These are phyloP conservation scores for Leucania comma DNA, from an alignment of 2,888 invertebrate genomes.

Conservation along the genomic window DNA sequence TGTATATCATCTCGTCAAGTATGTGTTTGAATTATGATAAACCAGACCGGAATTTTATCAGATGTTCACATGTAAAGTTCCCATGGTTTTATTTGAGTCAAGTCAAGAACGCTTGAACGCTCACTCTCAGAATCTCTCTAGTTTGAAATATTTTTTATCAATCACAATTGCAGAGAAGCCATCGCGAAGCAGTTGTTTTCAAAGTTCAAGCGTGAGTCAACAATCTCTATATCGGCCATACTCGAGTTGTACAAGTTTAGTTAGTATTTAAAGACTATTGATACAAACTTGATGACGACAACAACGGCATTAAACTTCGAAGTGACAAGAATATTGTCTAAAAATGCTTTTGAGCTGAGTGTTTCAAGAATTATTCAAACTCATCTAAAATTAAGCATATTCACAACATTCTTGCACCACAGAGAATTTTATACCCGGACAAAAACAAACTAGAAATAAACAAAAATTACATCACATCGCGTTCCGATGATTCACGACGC, in stretches of 20 bases:
- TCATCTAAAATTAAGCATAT: constrained; percentile 18
- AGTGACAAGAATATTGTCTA: neutral
- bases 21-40: constrained; percentile 25
- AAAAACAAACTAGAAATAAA: constrained; percentile 55
- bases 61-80: neutral
- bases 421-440: constrained; percentile 33
- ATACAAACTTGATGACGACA: constrained; percentile 19
- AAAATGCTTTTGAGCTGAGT: neutral
- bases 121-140: constrained; percentile 7
- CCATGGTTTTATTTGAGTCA: neutral
- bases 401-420: constrained; percentile 14
- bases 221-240: constrained; percentile 22
- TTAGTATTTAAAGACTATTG: constrained; percentile 18
- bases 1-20: constrained; percentile 20
- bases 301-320: constrained; percentile 6
- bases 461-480: constrained; percentile 54
- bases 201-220: constrained; percentile 28
- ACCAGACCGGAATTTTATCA: constrained; percentile 6
- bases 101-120: constrained; percentile 6
- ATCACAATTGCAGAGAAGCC: constrained; percentile 22
- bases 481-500: constrained; percentile 58
- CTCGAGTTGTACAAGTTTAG: constrained; percentile 13
- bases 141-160: constrained; percentile 34
- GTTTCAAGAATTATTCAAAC: constrained; percentile 4
- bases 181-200: constrained; percentile 34